Evolutionary conservation across 2,797 vertebrate genomes (phyloP).

Genomic region (Peromyscus eremicus): DNA sequence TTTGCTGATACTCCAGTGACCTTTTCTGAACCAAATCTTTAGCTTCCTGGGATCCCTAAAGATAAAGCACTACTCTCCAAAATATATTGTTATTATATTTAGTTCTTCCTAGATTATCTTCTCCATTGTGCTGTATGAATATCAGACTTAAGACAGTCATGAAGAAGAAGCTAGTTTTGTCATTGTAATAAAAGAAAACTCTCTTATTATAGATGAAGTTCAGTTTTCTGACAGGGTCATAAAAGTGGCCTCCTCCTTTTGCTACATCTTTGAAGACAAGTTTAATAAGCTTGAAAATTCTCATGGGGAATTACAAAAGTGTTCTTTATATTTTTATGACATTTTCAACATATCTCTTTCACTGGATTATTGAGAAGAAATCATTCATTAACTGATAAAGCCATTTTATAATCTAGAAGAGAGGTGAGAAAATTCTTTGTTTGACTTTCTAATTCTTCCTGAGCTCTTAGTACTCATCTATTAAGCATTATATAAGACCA

Average conservation of each 20-base stretch:
- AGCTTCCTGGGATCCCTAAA: neutral
- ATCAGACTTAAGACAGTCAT: neutral
- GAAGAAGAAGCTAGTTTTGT: neutral
- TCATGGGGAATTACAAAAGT: neutral
- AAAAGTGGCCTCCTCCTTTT: neutral
- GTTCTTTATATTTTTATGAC: neutral
- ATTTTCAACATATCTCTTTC: neutral
- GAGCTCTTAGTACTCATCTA: neutral
- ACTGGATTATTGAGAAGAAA: neutral
- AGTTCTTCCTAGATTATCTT: neutral
- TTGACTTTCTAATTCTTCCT: neutral
- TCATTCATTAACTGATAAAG: neutral
- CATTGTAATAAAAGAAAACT: neutral
- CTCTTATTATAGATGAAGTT: neutral
- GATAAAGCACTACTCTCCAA: neutral
- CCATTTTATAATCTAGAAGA: neutral
- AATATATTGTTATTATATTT: neutral
- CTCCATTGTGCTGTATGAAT: neutral
- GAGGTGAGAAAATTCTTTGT: neutral
- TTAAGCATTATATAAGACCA: neutral
- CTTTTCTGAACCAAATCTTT: neutral
- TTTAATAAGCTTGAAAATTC: neutral
- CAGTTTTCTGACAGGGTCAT: neutral
- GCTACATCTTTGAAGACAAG: neutral
- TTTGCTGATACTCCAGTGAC: neutral